Percentiles rank a stretch among this genome's conserved stretches.
Evolutionary conservation across 2,797 vertebrate genomes (phyloP).

Genomic region (Allenopithecus nigroviridis): DNA sequence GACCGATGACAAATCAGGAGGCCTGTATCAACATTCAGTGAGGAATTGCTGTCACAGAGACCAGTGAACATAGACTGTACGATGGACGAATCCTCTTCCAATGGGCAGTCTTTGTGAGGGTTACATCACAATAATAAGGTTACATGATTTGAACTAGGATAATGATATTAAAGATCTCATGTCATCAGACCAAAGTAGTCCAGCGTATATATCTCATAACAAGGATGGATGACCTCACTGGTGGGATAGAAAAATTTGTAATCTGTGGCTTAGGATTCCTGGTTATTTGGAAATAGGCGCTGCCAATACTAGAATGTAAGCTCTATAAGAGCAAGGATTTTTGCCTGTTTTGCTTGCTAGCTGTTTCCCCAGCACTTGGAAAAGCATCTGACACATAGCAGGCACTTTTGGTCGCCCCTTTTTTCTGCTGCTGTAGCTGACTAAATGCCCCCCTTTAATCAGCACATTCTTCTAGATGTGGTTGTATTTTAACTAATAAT

Average conservation of each 20-base stretch:
- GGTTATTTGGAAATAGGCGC: background rate
- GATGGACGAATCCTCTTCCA: background rate
- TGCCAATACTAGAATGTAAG: background rate
- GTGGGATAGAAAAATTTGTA: background rate
- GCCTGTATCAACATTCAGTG: background rate
- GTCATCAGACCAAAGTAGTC: background rate
- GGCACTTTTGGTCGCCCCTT: background rate
- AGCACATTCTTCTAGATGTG: background rate
- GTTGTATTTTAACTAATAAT: constrained; percentile 29
- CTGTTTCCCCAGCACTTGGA: background rate
- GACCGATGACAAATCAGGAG: background rate
- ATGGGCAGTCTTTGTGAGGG: background rate
- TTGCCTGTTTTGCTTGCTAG: background rate
- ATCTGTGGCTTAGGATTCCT: background rate
- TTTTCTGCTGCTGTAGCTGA: background rate
- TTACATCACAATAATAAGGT: background rate
- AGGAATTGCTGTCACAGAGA: background rate
- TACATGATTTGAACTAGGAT: background rate
- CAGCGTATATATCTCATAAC: background rate
- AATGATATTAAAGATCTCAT: background rate
- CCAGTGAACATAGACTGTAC: background rate
- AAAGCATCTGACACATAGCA: background rate
- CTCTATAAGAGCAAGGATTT: background rate
- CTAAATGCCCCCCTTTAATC: background rate
- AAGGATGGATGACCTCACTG: background rate